phyloP scores from a whole-genome alignment of 2,888 invertebrate genomes.

The Hoplodrina blanda region DNA sequence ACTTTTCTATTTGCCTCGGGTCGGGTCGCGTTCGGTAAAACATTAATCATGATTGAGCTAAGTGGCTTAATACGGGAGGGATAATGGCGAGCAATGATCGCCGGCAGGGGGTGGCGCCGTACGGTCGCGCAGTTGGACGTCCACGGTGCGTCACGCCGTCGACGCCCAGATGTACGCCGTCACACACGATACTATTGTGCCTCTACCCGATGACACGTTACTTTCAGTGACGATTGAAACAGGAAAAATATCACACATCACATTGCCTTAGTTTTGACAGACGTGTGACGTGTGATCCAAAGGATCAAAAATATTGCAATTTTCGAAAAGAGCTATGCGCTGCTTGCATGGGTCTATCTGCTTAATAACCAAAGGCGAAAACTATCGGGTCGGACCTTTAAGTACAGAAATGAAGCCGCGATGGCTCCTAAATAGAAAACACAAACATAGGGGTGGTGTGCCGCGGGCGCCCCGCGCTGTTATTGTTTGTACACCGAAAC shows the following conservation, averaged over 20 bases:
- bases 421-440: constrained; percentile 84
- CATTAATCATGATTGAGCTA: constrained; percentile 91
- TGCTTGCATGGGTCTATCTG: constrained; percentile 39
- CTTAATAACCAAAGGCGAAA: constrained; percentile 56
- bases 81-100: constrained; percentile 89
- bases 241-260: neutral
- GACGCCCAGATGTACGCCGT: constrained; percentile 56
- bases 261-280: neutral
- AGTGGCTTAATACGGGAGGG: constrained; percentile 91
- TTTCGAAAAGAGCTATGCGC: neutral
- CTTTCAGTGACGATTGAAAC: neutral
- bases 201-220: constrained; percentile 12
- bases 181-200: constrained; percentile 34
- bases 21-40: constrained; percentile 88
- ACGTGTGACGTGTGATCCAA: neutral
- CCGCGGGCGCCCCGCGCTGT: constrained; percentile 80
- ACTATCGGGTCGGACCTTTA: constrained; percentile 64
- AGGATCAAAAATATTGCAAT: neutral
- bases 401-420: constrained; percentile 77
- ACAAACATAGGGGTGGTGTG: constrained; percentile 81
- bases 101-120: constrained; percentile 87
- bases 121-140: constrained; percentile 82
- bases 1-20: constrained; percentile 89
- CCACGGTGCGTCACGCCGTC: constrained; percentile 76
- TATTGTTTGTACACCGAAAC: constrained; percentile 88